Conservation (phyloP, 2,113 vertebrate species). For the Solea senegalensis region DNA sequence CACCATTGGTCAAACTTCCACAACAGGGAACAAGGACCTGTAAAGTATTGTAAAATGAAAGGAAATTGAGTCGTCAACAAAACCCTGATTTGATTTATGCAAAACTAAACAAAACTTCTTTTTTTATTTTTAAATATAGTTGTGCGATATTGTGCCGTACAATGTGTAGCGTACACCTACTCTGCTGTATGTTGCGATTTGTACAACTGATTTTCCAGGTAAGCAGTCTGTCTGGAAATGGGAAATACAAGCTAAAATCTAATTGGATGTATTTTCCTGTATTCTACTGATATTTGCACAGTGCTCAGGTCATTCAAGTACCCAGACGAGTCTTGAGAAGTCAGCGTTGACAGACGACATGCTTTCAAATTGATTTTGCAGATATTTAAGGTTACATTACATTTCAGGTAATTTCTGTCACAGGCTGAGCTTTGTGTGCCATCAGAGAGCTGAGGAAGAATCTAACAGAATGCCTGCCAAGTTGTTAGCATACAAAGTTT, state of each 20-base stretch:
- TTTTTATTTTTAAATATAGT: too few relatives aligned
- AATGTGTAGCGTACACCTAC: too few relatives aligned
- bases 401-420: not conserved
- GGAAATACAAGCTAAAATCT: not conserved
- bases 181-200: not conserved
- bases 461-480: too few relatives aligned
- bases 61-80: not conserved
- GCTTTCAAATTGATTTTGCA: not conserved
- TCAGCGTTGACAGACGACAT: not conserved
- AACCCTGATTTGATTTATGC: too few relatives aligned
- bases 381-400: not conserved
- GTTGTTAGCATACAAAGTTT: too few relatives aligned
- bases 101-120: too few relatives aligned
- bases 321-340: conserved; percentile 13
- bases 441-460: too few relatives aligned
- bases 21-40: conserved; percentile 92
- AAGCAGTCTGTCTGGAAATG: conserved; percentile 9
- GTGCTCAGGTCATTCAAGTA: conserved; percentile 10
- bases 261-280: conserved; percentile 1
- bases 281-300: not conserved
- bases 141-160: not conserved
- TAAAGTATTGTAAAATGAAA: not conserved
- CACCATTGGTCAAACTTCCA: conserved; percentile 83
- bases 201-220: not conserved
- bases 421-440: too few relatives aligned